These are phyloP conservation scores for Drosophila navojoa DNA, from an alignment of 1,140 invertebrate species.

Conservation along the genomic window DNA sequence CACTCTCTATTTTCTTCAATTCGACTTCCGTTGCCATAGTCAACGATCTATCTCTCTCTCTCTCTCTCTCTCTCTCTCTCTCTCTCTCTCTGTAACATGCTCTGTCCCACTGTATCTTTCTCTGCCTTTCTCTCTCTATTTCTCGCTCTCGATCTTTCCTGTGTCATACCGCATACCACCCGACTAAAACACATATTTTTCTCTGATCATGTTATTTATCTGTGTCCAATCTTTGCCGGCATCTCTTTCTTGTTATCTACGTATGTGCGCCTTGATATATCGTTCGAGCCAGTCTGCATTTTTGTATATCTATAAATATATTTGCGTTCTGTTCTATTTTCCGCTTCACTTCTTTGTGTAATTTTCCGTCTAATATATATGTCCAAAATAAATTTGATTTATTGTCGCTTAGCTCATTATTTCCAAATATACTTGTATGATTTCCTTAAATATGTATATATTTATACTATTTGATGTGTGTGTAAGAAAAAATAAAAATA, in stretches of 20 bases:
- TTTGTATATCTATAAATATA: conserved; percentile 58
- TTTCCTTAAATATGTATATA: conserved; percentile 43
- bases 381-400: conserved; percentile 48
- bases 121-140: conserved; percentile 14
- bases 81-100: conserved; percentile 8
- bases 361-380: conserved; percentile 52
- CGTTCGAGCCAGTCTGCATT: conserved; percentile 71
- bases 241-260: conserved; percentile 60
- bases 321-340: conserved; percentile 47
- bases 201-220: conserved; percentile 22
- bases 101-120: conserved; percentile 12
- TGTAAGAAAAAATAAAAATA: conserved; percentile 30
- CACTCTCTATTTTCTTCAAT: conserved; percentile 10
- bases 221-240: conserved; percentile 43
- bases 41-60: conserved; percentile 44
- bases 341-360: conserved; percentile 59
- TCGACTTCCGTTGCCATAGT: conserved; percentile 57
- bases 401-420: conserved; percentile 22
- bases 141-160: conserved; percentile 16
- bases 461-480: conserved; percentile 53
- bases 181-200: conserved; percentile 2
- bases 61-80: conserved; percentile 26
- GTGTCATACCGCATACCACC: conserved; percentile 5
- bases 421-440: conserved; percentile 26
- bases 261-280: conserved; percentile 62